Base-by-base conservation (phyloP, 2,888 invertebrate genomes). In the Melieria crassipennis region DNA sequence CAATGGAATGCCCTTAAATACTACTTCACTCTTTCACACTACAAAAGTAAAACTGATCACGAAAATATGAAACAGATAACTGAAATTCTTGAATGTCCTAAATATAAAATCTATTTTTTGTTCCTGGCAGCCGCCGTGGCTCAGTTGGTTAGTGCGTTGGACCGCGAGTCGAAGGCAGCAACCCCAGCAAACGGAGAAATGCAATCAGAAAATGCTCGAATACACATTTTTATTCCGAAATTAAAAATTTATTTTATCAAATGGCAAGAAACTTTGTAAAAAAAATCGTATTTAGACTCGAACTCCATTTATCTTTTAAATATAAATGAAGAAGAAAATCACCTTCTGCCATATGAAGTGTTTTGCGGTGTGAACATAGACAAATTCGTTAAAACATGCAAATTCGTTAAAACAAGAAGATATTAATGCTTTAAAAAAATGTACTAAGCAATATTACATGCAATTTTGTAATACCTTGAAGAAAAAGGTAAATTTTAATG, bases 391-490 rank as follows among this genome's bases (percentile, higher is more conserved):
- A n/a, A n/a, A n/a, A n/a, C n/a, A n/a, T n/a, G n/a, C n/a, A 9
- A 61, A 45, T 46, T 61, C 16, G 2, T 9, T 61, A 7, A 47
- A 61, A 61, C 45, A 46, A 61, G 5, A 61, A 61, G 61, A 61
- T 10, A n/a, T 61, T 3, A 16, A 61, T 46, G 5, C 11, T 45
- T 61, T 61, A 16, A 61, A 46, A 61, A n/a, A 13, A 4, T 46
- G 47, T 47, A 45, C 16, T 0, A 61, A 61, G 47, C 13, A 4
- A 45, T 61, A 46, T 61, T 61, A 61, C 9, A 57, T 30, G 6
- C 30, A 57, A 57, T 57, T 57, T 57, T 57, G 57, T 57, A 57
- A 13, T 42, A 13, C 7, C 11, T 42, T 57, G 4, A 16, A 57
- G 16, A 57, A n/a, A 13, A 57, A 57, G 42, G 16, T 16, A 16